Base-by-base conservation (phyloP, 2,113 vertebrate genomes). In the Sprattus sprattus region DNA sequence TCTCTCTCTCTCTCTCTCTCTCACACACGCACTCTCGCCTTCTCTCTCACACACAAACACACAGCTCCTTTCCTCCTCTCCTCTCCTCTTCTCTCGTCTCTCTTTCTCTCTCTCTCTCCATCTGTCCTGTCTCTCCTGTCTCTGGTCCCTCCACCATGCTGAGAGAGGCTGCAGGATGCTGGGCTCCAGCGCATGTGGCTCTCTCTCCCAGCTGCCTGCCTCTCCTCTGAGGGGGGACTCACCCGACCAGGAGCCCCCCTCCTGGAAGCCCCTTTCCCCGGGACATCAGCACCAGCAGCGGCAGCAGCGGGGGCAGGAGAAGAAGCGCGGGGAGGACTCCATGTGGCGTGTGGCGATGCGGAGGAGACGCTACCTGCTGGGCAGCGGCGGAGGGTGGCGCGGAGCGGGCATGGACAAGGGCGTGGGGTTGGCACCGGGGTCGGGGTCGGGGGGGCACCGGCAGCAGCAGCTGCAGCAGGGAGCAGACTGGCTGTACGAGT, bases 401-500 rank as follows among this genome's bases (percentile, higher is more conserved):
- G 83, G 93, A 91, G 88, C 93, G 89, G 94, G 94, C 85, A 91
- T 93, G 93, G 90, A 90, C 93, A 90, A 57, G 57, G 82, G 75
- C 25, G 10, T n/a, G 60, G 57, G 57, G 3, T 64, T 64, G 57
- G 13, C 32, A n/a, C 91, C 89, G 93, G 13, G 46, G 32, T 91
- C 89, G 93, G 89, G 94, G 93, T 91, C 94, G 92, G 92, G 94
- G 93, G 92, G 28, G 4, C 25, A 78, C 25, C 52, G 16, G 52
- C 52, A 54, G 64, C 71, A 71, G n/a, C 64, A 71, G 6, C 64
- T 32, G 64, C 64, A 78, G 71, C 71, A 78, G 71, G 71, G 71
- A 39, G 96, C 96, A 88, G 98, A 98, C 95, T 98, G 98, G 98
- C 96, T 99, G 8, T 99, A 99, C 82, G 97, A 99, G 95, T 98